These are phyloP conservation scores for Nemurella pictetii DNA, from an alignment of 2,888 invertebrate genomes.

Conservation along the genomic window DNA sequence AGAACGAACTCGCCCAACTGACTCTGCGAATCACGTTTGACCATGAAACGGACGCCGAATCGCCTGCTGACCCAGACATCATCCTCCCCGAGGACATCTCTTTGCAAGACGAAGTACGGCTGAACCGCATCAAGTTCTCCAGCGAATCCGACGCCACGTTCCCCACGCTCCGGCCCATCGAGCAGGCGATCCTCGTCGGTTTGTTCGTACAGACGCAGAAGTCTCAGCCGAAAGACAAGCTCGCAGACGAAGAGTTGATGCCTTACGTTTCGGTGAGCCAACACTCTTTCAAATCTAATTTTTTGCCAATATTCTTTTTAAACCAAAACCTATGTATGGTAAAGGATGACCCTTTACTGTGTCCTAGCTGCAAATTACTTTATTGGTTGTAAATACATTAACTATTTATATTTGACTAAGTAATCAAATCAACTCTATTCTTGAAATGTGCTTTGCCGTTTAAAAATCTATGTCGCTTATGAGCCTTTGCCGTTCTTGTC, in stretches of 20 bases:
- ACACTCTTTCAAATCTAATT: too few relatives aligned
- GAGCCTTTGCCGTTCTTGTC: too few relatives aligned
- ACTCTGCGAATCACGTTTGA: constrained; percentile 62
- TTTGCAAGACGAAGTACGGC: constrained; percentile 58
- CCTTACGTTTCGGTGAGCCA: constrained; percentile 67
- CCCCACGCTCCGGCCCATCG: constrained; percentile 64
- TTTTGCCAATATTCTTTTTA: too few relatives aligned
- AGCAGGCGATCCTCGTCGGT: constrained; percentile 78
- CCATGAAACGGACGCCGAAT: neutral
- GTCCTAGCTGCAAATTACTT: too few relatives aligned
- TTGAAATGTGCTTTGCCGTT: too few relatives aligned
- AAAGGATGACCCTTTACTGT: too few relatives aligned
- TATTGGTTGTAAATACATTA: too few relatives aligned
- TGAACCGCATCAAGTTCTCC: constrained; percentile 75
- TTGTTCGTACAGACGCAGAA: constrained; percentile 72
- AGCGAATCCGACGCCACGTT: constrained; percentile 58
- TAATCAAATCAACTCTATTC: too few relatives aligned
- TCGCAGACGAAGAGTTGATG: constrained; percentile 78
- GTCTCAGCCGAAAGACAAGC: constrained; percentile 76
- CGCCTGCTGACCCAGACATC: constrained; percentile 45
- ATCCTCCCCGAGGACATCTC: constrained; percentile 55
- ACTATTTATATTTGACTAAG: too few relatives aligned
- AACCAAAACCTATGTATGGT: too few relatives aligned
- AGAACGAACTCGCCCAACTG: constrained; percentile 79
- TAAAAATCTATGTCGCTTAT: too few relatives aligned